phyloP scores from a whole-genome alignment of 1,140 invertebrate species.

The Drosophila nebulosa region DNA sequence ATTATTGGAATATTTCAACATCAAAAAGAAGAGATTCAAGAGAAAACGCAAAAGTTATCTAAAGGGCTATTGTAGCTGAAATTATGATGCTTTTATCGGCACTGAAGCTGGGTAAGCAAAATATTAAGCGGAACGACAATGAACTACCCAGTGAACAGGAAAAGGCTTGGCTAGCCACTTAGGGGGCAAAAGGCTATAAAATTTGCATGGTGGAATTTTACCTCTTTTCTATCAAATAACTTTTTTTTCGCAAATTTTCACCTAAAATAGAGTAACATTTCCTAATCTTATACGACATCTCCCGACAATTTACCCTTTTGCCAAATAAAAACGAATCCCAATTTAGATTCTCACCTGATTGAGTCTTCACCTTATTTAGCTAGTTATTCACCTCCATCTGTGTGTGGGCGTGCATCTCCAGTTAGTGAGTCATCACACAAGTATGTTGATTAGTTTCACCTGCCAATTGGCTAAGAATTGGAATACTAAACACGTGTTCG shows the following conservation, averaged over 20 bases:
- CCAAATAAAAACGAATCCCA: too few species aligned
- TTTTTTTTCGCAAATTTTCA: too few species aligned
- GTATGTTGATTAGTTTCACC: conserved; percentile 56
- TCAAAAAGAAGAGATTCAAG: conserved; percentile 7
- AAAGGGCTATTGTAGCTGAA: conserved; percentile 23
- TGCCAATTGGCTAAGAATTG: conserved; percentile 17
- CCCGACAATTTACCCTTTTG: too few species aligned
- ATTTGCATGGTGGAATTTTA: too few species aligned
- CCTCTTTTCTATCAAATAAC: too few species aligned
- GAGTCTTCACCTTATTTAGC: conserved; percentile 11
- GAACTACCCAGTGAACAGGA: not conserved
- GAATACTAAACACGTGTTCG: conserved; percentile 62
- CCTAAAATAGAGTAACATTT: too few species aligned
- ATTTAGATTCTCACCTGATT: too few species aligned
- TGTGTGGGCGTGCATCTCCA: conserved; percentile 50
- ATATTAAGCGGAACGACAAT: not conserved
- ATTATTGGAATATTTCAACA: conserved; percentile 40
- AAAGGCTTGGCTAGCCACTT: too few species aligned
- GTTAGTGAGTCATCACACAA: conserved; percentile 44
- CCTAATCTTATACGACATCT: too few species aligned
- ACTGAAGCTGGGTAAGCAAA: conserved; percentile 75
- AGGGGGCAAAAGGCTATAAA: too few species aligned
- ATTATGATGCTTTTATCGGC: conserved; percentile 81
- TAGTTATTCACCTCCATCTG: not conserved
- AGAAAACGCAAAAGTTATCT: conserved; percentile 29